These are phyloP conservation scores for Pterocles orientalis DNA, from an alignment of 2,113 vertebrate species.

Conservation along the genomic window DNA sequence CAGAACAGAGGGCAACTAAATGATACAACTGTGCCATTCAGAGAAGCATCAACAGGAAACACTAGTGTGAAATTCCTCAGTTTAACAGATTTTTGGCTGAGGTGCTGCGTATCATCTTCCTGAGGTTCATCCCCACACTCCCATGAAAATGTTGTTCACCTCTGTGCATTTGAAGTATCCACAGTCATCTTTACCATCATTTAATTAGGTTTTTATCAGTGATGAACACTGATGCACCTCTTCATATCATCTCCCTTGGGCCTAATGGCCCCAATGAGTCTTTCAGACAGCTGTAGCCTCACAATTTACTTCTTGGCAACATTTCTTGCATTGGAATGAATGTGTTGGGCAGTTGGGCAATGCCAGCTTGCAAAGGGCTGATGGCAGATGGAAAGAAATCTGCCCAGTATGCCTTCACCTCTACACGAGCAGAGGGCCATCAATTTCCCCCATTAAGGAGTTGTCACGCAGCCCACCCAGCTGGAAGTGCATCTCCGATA, in stretches of 20 bases:
- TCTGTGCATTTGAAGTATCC: constrained; percentile 54
- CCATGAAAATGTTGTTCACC: constrained; percentile 59
- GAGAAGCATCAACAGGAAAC: constrained; percentile 75
- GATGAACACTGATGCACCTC: constrained; percentile 46
- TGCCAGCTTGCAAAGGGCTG: constrained; percentile 80
- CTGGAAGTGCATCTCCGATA: constrained; percentile 78
- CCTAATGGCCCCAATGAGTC: constrained; percentile 71
- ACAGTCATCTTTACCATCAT: constrained; percentile 44
- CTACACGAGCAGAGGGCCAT: constrained; percentile 76
- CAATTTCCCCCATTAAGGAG: constrained; percentile 84
- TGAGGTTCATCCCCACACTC: constrained; percentile 23
- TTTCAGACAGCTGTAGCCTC: constrained; percentile 73
- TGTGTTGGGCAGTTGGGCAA: constrained; percentile 73
- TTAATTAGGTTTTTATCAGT: constrained; percentile 75
- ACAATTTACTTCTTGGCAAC: constrained; percentile 76
- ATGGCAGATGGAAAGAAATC: constrained; percentile 83
- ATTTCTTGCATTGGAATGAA: constrained; percentile 72
- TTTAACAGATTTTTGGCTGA: constrained; percentile 71
- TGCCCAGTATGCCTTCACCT: constrained; percentile 78
- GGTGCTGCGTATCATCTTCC: constrained; percentile 54
- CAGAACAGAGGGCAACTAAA: constrained; percentile 69
- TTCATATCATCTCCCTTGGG: constrained; percentile 67
- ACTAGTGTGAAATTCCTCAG: constrained; percentile 69
- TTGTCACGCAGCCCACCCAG: constrained; percentile 82
- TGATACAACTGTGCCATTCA: constrained; percentile 67